Percentiles rank a stretch among this genome's conserved stretches.
Conservation (phyloP, 1,140 invertebrate species). For the Pseudomyrmex cubaensis region DNA sequence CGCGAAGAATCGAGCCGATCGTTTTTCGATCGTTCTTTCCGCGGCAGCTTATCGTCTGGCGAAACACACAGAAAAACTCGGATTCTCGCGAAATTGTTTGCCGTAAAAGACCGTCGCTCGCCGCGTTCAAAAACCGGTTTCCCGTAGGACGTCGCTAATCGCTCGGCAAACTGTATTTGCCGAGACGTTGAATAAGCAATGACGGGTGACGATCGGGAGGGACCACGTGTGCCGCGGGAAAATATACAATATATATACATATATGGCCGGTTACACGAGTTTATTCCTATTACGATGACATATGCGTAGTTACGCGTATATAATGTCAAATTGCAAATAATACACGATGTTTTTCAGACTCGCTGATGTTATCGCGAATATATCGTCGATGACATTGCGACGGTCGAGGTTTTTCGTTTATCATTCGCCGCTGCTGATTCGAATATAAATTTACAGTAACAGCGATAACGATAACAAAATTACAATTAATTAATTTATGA, state of each 20-base stretch:
- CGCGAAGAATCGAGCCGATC: neutral
- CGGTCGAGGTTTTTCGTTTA: neutral
- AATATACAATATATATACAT: slow-evolving; percentile 6
- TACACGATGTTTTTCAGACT: slow-evolving; percentile 12
- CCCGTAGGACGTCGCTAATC: slow-evolving; percentile 19
- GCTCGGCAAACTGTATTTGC: slow-evolving; percentile 41
- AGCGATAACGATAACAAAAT: neutral
- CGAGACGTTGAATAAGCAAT: slow-evolving; percentile 42
- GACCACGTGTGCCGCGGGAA: slow-evolving; percentile 9
- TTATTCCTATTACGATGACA: slow-evolving; percentile 44
- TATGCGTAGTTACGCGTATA: slow-evolving; percentile 20
- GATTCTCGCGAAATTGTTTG: slow-evolving; percentile 16
- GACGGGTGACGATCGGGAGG: slow-evolving; percentile 28
- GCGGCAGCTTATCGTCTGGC: neutral
- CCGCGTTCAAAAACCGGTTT: slow-evolving; percentile 34
- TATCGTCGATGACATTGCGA: neutral
- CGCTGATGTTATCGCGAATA: slow-evolving; percentile 9
- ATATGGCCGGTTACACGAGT: slow-evolving; percentile 32
- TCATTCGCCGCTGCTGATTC: neutral
- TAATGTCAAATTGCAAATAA: slow-evolving; percentile 31
- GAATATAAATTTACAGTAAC: neutral
- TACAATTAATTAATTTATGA: too few species aligned
- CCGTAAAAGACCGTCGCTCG: slow-evolving; percentile 30
- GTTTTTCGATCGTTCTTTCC: slow-evolving; percentile 21
- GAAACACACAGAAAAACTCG: slow-evolving; percentile 7